Evolutionary conservation across 2,888 invertebrate species (phyloP), one percentile per base, ranked within the genome.

Genomic region (Cantharis rufa): DNA sequence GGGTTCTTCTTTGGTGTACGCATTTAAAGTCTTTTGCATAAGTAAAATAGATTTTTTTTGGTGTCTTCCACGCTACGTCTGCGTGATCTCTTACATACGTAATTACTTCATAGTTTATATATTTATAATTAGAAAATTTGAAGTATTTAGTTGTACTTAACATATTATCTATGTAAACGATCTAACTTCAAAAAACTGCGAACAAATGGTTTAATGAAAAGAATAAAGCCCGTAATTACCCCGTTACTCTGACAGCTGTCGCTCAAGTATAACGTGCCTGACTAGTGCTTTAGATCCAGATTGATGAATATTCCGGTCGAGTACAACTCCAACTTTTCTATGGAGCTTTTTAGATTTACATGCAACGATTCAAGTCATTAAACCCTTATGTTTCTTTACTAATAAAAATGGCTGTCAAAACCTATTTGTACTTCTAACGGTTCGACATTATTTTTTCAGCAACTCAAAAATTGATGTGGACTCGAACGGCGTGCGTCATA

Each of bases 191-290:
- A 72, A 76, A 75, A 75, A 72, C 74, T 70, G 74, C 69, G 72
- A 74, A 77, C 74, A 73, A 74, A 74, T 77, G 74, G 74, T 77
- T 62, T 71, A 77, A 77, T 74, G 71, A 77, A 74, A 76, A 69
- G 72, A 76, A 75, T 75, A 77, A 77, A 78, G 78, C 72, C 72
- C 72, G 75, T 78, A 78, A 78, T 78, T 78, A 72, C 75, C 74
- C 66, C 75, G 72, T 78, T 75, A 75, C 48, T 75, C 75, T 75
- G 78, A 75, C 78, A 78, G 78, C 75, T 78, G 78, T 75, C 75
- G 66, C 78, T 72, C 77, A 77, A 77, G 71, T 74, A 74, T 74
- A 77, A 74, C 74, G 74, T 75, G 75, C 72, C 64, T 72, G 72
- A 78, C 75, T 78, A 70, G 75, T 72, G 71, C 70, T 75, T 78